Base-by-base conservation (phyloP, 2,113 vertebrate genomes). In the Bos javanicus region DNA sequence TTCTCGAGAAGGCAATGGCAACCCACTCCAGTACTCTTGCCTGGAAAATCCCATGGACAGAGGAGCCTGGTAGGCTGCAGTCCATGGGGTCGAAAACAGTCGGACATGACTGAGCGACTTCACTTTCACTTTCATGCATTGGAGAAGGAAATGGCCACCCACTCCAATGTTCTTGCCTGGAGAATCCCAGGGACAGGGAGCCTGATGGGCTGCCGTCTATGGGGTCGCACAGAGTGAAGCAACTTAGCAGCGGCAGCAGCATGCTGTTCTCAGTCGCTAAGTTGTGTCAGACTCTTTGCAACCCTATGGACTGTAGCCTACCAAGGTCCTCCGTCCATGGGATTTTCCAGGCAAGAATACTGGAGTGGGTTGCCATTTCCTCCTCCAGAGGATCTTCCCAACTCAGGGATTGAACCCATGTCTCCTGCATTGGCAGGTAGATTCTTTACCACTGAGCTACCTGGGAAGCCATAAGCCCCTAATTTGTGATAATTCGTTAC, bases 211-310 rank as follows among this genome's bases (percentile, higher is more conserved):
- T 57, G 56, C 56, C 0, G 3, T 57, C 56, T 57, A 9, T 23
- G 8, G 19, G 56, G 21, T 57, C 2, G 9, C 56, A 57, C 56
- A 57, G 23, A 57, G 21, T 57, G 21, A 57, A 25, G 3, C 1
- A 0, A 57, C 23, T 57, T 25, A 57, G 23, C 56, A 57, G 56
- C 56, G 10, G 54, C 54, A 56, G 56, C 56, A 57, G 56, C 56
- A 10, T 48, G 26, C 33, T n/a, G 16, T 36, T n/a, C 64, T 67
- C 64, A 67, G 64, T 67, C 1, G 1, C 64, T 10, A 36, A 71
- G 33, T 0, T 71, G 64, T 11, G 9, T 71, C 33, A 2, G n/a
- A 71, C 17, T 10, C 64, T 67, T n/a, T 71, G n/a, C 0, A 0
- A n/a, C n/a, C 64, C 64, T 21, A 5, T 36, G n/a, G 17, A 71